phyloP scores from a whole-genome alignment of 1,140 invertebrate species.

The Atta cephalotes region DNA sequence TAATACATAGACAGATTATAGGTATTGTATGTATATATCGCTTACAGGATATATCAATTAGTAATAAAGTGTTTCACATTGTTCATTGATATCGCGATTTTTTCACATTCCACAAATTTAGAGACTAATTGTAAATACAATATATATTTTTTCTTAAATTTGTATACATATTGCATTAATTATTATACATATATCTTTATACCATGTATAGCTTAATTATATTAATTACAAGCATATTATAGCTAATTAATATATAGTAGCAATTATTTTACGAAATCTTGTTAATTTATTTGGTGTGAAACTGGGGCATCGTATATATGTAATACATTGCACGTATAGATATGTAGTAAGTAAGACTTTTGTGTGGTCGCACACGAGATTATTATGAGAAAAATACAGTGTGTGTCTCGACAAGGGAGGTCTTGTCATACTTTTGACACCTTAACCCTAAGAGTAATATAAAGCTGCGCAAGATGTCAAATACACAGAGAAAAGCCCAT shows the following conservation, averaged over 20 bases:
- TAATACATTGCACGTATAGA: no score
- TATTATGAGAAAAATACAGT: not conserved
- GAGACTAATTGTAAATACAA: no score
- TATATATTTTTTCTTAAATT: not conserved
- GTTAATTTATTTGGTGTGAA: not conserved
- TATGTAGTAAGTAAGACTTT: not conserved
- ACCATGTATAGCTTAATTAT: no score
- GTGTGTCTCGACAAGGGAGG: constrained; percentile 11
- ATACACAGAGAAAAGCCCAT: constrained; percentile 67
- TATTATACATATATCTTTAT: no score
- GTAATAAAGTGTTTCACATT: no score
- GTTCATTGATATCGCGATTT: no score
- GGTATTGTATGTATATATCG: no score
- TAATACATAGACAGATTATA: no score
- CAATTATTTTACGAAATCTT: not conserved
- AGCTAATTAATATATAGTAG: not conserved
- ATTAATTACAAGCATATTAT: no score
- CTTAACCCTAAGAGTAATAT: constrained; percentile 31
- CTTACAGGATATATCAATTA: no score
- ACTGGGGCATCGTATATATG: not conserved
- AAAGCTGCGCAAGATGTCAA: constrained; percentile 1
- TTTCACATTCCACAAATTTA: no score
- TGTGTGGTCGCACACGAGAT: not conserved
- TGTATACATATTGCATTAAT: no score
- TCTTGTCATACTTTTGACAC: constrained; percentile 48